Conservation (phyloP, 2,113 vertebrate species). For the Anser brachyrhynchus region DNA sequence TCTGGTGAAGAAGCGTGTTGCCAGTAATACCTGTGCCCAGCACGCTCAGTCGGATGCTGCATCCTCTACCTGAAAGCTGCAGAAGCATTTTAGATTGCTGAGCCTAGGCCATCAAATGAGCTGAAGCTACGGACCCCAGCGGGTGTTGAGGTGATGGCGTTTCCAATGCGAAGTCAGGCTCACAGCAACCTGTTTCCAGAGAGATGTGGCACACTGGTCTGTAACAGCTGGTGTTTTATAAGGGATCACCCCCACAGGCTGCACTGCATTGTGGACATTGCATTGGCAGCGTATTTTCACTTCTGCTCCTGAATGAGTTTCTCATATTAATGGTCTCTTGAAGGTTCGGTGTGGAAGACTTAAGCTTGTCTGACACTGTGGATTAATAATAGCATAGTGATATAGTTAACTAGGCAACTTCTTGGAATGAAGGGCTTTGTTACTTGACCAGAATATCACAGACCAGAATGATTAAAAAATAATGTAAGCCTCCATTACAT, state of each 20-base stretch:
- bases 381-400: background rate
- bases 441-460: background rate
- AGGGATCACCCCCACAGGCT: background rate
- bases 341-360: background rate
- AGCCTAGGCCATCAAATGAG: background rate
- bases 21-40: background rate
- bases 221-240: background rate
- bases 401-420: background rate
- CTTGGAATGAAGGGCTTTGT: background rate
- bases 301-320: background rate
- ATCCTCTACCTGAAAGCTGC: fast-evolving
- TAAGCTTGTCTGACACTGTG: background rate
- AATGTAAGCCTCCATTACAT: background rate
- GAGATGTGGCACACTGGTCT: fast-evolving
- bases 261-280: background rate
- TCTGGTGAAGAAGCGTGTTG: background rate
- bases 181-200: background rate
- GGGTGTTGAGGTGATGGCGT: fast-evolving
- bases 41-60: background rate
- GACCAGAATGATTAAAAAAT: background rate
- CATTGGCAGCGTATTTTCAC: background rate
- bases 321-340: background rate
- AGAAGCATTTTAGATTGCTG: background rate
- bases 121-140: background rate
- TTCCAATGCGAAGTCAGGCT: background rate